A percentile compares a stretch with the other conserved stretches of the same genome.
Evolutionary conservation across 2,888 invertebrate species (phyloP).

Genomic region (Cryptosula pallasiana): DNA sequence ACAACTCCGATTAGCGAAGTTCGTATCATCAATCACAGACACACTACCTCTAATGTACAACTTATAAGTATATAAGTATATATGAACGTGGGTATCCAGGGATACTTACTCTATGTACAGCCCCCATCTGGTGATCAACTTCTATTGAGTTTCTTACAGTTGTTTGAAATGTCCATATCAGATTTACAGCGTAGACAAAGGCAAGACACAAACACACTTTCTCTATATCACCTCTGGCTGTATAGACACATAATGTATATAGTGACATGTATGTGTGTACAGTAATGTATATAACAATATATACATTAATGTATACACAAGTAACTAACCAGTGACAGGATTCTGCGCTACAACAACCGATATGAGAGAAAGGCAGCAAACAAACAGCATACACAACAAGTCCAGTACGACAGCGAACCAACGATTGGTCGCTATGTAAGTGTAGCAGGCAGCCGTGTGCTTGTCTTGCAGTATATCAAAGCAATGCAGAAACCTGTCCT

Average conservation of each 20-base stretch:
- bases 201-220: conserved; percentile 31
- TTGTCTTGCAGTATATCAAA: conserved; percentile 52
- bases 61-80: too few species aligned
- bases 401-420: conserved; percentile 38
- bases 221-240: conserved; percentile 15
- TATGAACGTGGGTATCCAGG: too few species aligned
- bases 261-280: neutral
- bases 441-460: conserved; percentile 37
- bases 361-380: conserved; percentile 28
- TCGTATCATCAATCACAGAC: too few species aligned
- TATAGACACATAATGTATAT: neutral
- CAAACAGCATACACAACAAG: conserved; percentile 32
- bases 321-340: conserved; percentile 14
- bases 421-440: conserved; percentile 34
- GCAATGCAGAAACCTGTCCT: conserved; percentile 35
- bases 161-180: conserved; percentile 35
- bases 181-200: conserved; percentile 34
- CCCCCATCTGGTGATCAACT: conserved; percentile 35
- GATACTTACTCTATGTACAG: conserved; percentile 15
- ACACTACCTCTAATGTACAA: too few species aligned
- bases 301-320: too few species aligned
- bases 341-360: conserved; percentile 26
- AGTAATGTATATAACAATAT: too few species aligned
- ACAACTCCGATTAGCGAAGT: too few species aligned
- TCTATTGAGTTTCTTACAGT: conserved; percentile 35